phyloP scores from a whole-genome alignment of 2,113 vertebrate genomes.

The Diphyllodes magnificus region DNA sequence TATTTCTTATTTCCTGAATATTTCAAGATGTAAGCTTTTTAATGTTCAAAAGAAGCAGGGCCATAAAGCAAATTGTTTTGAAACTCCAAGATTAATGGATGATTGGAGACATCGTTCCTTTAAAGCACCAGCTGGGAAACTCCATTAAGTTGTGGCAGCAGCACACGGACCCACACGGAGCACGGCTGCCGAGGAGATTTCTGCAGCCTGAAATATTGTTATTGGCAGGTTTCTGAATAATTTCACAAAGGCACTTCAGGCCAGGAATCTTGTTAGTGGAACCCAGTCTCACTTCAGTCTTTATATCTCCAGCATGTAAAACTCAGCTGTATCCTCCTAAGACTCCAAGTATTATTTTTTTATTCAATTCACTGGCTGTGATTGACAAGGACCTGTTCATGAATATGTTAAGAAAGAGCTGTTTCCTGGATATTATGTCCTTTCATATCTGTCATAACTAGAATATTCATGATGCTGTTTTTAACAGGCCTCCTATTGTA shows the following conservation, averaged over 20 bases:
- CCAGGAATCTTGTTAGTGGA: conserved; percentile 50
- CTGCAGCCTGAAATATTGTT: conserved; percentile 48
- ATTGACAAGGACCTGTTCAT: conserved; percentile 62
- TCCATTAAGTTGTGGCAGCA: conserved; percentile 52
- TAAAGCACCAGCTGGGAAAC: conserved; percentile 59
- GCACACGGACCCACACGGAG: conserved; percentile 19
- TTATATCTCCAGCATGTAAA: conserved; percentile 53
- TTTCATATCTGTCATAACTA: conserved; percentile 65
- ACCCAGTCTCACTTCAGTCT: conserved; percentile 3
- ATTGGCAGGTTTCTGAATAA: conserved; percentile 49
- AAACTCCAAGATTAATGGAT: conserved; percentile 57
- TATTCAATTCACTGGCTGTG: conserved; percentile 51
- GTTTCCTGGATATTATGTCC: conserved; percentile 60
- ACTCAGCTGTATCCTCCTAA: conserved; percentile 31
- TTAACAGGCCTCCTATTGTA: conserved; percentile 48
- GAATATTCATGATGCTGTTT: conserved; percentile 69
- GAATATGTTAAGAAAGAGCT: conserved; percentile 33
- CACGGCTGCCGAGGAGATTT: not conserved
- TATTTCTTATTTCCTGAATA: conserved; percentile 47
- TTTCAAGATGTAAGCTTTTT: conserved; percentile 52
- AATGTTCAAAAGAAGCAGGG: conserved; percentile 57
- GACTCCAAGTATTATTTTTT: conserved; percentile 33
- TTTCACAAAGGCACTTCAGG: conserved; percentile 47
- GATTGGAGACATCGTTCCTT: conserved; percentile 31
- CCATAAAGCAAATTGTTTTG: conserved; percentile 62